Evolutionary conservation across 2,113 vertebrate species (phyloP).

Genomic region (Cephalophus harveyi): DNA sequence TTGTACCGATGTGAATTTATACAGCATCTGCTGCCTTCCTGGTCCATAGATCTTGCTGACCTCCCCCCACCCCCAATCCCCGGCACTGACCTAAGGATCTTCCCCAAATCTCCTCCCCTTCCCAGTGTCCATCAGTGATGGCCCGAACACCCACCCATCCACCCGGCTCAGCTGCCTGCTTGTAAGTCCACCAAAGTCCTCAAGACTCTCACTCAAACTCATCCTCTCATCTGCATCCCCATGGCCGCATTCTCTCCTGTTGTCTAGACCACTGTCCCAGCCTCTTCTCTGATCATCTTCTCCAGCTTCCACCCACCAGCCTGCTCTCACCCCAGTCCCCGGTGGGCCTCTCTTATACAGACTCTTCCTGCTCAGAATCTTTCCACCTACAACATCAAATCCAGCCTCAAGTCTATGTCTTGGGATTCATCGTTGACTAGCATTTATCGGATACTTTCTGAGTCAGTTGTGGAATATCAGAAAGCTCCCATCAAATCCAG

Average conservation of each 20-base stretch:
- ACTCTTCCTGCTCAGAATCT: neutral
- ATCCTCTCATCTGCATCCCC: neutral
- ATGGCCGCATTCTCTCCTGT: no score
- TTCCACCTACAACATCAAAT: neutral
- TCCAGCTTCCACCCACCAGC: neutral
- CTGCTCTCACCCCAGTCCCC: neutral
- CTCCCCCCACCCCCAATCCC: neutral
- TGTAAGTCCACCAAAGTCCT: neutral
- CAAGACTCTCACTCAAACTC: neutral
- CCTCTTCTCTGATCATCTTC: neutral
- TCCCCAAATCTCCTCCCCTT: neutral
- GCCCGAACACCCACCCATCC: neutral
- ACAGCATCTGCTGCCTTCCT: neutral
- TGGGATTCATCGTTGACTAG: neutral
- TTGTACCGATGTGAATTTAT: neutral
- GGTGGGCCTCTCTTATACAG: neutral
- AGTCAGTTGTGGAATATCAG: neutral
- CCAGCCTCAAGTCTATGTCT: neutral
- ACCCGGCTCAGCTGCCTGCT: neutral
- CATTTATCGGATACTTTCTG: neutral
- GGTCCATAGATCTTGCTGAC: neutral
- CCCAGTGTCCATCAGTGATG: neutral
- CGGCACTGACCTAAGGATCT: neutral
- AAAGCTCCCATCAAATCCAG: neutral
- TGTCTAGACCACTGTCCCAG: neutral